Conservation (phyloP, 2,797 vertebrate genomes). For the Erethizon dorsatum region DNA sequence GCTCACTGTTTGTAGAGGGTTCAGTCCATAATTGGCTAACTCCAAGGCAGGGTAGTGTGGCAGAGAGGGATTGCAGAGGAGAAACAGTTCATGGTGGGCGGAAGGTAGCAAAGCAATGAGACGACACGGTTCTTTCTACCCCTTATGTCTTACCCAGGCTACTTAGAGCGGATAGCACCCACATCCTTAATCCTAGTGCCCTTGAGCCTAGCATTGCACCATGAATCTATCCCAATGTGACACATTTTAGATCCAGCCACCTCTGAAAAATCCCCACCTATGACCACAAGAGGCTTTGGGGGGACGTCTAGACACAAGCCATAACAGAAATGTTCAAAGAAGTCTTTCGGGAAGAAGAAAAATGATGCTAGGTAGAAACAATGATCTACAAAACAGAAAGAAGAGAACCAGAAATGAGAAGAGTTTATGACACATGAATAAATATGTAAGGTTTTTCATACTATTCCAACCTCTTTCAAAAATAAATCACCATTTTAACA, state of each 20-base stretch:
- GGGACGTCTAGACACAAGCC: not conserved
- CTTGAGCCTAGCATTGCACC: not conserved
- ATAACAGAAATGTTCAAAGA: not conserved
- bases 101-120: not conserved
- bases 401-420: not conserved
- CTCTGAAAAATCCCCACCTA: not conserved
- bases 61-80: not conserved
- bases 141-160: not conserved
- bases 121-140: not conserved
- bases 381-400: not conserved
- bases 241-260: not conserved
- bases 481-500: not conserved
- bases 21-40: not conserved
- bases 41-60: not conserved
- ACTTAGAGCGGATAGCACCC: not conserved
- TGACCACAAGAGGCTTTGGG: too few species aligned
- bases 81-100: not conserved
- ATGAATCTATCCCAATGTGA: not conserved
- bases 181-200: not conserved
- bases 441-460: not conserved
- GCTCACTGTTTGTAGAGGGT: not conserved
- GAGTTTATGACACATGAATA: not conserved
- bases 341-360: not conserved
- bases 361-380: not conserved
- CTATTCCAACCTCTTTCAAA: slow-evolving; percentile 1